Percentiles rank a stretch among this genome's conserved stretches.
Conservation (phyloP, 2,888 invertebrate species). For the Galerucella calmariensis region DNA sequence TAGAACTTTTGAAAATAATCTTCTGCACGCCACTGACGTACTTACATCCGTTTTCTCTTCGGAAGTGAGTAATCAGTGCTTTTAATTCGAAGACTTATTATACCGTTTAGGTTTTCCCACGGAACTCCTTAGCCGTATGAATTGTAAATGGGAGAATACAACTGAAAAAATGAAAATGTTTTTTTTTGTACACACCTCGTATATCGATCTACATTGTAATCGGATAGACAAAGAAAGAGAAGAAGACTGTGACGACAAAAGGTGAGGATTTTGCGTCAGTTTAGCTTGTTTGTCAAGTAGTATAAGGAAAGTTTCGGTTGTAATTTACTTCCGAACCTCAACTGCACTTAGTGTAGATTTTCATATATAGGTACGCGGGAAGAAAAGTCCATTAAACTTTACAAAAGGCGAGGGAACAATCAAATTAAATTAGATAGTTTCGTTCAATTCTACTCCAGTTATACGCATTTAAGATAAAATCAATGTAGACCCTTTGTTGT, state of each 20-base stretch:
- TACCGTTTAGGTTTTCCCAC: conserved; percentile 36
- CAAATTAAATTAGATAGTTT: conserved; percentile 1
- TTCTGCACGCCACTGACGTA: neutral
- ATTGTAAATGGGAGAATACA: neutral
- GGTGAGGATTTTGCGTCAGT: neutral
- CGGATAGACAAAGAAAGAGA: conserved; percentile 7
- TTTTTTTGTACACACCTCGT: neutral
- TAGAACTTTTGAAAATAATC: neutral
- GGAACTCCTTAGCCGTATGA: conserved; percentile 20
- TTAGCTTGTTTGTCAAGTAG: conserved; percentile 13
- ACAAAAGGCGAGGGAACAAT: conserved; percentile 12
- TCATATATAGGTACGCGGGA: conserved; percentile 2
- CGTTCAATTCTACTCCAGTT: neutral
- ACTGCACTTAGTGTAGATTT: conserved; percentile 29
- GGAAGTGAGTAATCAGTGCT: conserved; percentile 51
- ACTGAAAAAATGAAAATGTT: too few species aligned
- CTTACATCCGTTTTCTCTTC: conserved; percentile 32
- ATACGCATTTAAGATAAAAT: neutral
- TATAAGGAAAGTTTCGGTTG: conserved; percentile 19
- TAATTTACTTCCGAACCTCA: conserved; percentile 22
- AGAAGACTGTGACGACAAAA: conserved; percentile 15
- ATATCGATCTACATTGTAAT: conserved; percentile 14
- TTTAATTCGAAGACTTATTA: conserved; percentile 43
- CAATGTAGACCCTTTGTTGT: neutral
- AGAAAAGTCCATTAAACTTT: conserved; percentile 32